Base-by-base conservation (phyloP, 2,888 invertebrate species). In the Lissocephala sabroskyi region DNA sequence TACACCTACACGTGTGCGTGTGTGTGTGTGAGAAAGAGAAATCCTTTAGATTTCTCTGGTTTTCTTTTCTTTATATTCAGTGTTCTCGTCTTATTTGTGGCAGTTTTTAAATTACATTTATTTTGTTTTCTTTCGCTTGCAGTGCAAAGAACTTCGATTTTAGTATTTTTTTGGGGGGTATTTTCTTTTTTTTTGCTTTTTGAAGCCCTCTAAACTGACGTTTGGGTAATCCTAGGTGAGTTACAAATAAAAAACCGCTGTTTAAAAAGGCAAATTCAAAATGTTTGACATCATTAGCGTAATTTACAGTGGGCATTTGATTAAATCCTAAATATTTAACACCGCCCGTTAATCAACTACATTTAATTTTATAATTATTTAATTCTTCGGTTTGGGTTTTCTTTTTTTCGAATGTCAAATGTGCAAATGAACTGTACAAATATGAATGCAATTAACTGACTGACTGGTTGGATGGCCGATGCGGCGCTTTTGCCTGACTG, bases 91-190 rank as follows among this genome's bases (percentile, higher is more conserved):
- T 79, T 67, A 59, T 76, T 67, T 73, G 73, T 79, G 79, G 78
- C 76, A 78, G 80, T 80, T 59, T 74, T 79, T 70, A 56, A 68
- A 76, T 76, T 74, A 77, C 75, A 68, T 54, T 57, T 52, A 36
- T 52, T 46, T 32, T 30, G 33, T 49, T 42, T 5, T 18, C 10
- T 32, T 39, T 49, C 48, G 46, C 41, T 48, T 32, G 29, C 48
- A 40, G 42, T 52, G 44, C 48, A 30, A 9, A 26, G 29, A 44
- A 44, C n/a, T 48, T 14, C 41, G 23, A 41, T 52, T 41, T 49
- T 43, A 35, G 3, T 35, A 17, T 35, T 44, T 19, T n/a, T 28
- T 37, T 35, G 30, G 39, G 3, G 33, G 19, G n/a, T 17, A 17
- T 14, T 23, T 45, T 46, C 51, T 42, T 29, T 32, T 14, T 26